These are phyloP conservation scores for Craterocephalus amniculus DNA, from an alignment of 2,797 vertebrate genomes.

Conservation along the genomic window DNA sequence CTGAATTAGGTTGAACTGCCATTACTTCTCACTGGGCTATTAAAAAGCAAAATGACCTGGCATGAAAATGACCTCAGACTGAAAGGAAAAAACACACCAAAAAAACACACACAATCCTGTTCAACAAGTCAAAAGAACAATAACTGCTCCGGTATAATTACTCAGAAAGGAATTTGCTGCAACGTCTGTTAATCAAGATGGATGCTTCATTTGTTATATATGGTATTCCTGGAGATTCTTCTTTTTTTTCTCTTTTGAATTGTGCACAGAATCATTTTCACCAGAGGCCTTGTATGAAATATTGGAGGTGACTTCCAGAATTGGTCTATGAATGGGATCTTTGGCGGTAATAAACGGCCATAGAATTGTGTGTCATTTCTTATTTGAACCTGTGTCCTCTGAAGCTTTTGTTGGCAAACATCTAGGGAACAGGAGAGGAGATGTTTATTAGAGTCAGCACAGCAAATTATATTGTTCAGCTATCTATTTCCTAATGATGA, in stretches of 20 bases:
- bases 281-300: conserved; percentile 52
- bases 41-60: conserved; percentile 36
- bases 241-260: conserved; percentile 43
- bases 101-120: too few relatives aligned
- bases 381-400: conserved; percentile 66
- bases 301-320: conserved; percentile 75
- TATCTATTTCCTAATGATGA: conserved; percentile 45
- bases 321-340: conserved; percentile 74
- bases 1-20: conserved; percentile 46
- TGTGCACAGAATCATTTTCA: conserved; percentile 59
- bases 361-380: conserved; percentile 66
- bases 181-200: conserved; percentile 60
- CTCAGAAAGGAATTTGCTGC: conserved; percentile 49
- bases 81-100: conserved; percentile 11
- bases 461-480: conserved; percentile 36
- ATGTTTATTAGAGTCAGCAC: conserved; percentile 49
- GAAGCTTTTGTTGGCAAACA: conserved; percentile 58
- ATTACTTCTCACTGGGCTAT: conserved; percentile 37
- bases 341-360: conserved; percentile 67
- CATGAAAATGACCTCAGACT: conserved; percentile 20
- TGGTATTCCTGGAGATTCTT: conserved; percentile 33
- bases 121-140: conserved; percentile 58
- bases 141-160: conserved; percentile 66
- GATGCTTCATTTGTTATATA: conserved; percentile 55
- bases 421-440: conserved; percentile 36